Conservation (phyloP, 2,113 vertebrate genomes). For the Trogon surrucura region DNA sequence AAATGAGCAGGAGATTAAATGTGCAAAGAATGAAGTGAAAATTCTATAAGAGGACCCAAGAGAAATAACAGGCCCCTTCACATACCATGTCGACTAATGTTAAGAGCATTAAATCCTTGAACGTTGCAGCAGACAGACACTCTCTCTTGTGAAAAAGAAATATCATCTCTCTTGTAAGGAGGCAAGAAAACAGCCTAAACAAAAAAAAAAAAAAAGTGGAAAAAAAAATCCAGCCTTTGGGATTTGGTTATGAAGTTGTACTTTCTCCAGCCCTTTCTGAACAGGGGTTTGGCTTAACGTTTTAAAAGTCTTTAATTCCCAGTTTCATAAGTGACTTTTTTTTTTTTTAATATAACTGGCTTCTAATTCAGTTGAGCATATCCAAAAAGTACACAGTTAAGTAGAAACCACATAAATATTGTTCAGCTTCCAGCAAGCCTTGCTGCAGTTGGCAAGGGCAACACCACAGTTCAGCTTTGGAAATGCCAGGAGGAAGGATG, state of each 20-base stretch:
- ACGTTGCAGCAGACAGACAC: neutral
- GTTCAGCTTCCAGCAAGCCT: neutral
- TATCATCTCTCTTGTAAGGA: neutral
- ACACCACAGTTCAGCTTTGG: neutral
- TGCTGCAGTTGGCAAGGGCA: neutral
- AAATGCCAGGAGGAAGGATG: neutral
- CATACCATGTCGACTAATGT: neutral
- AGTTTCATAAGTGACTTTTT: slow-evolving; percentile 15
- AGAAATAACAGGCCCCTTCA: neutral
- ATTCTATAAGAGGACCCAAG: neutral
- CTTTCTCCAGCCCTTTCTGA: neutral
- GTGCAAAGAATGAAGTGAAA: neutral
- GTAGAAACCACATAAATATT: neutral
- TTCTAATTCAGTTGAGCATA: neutral
- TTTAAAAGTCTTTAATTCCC: slow-evolving; percentile 15
- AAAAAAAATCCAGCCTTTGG: neutral
- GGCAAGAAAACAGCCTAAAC: neutral
- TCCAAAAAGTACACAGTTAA: neutral
- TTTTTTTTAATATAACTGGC: slow-evolving; percentile 1
- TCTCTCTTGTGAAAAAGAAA: neutral
- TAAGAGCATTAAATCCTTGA: neutral
- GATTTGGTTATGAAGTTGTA: slow-evolving; percentile 7
- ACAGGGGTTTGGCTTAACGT: neutral
- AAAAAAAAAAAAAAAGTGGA: neutral
- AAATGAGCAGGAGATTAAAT: neutral